Base-by-base conservation (phyloP, 2,888 invertebrate species). In the Dolichomitus sp. region DNA sequence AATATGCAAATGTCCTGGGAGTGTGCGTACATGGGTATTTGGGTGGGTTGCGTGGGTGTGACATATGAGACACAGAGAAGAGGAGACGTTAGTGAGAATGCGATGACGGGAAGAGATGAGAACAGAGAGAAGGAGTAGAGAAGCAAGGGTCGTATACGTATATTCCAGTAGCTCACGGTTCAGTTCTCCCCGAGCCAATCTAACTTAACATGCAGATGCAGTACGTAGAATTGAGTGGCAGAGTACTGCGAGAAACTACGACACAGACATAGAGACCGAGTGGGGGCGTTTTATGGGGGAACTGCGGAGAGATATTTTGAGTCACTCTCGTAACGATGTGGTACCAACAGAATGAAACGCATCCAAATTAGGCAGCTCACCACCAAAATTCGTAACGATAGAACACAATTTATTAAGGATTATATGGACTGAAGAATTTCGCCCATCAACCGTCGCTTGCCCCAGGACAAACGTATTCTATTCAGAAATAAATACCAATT, bases 131-230 rank as follows among this genome's bases (percentile, higher is more conserved):
- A 63, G 23, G 70, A 74, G 30, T 37, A 59, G 48, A 72, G 66
- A 74, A 54, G 69, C 59, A 73, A 68, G 45, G 59, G 17, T 57
- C 40, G 69, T 61, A 77, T 40, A 57, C 69, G 84, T 86, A 85
- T 88, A 88, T 87, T 87, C 80, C 86, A 85, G 83, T 83, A 80
- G 86, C 85, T 87, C 85, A 90, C 87, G 89, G 87, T 89, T 90
- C 89, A 86, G 86, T 89, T 90, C 88, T 86, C 87, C 59, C 87
- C 54, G 84, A 90, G 88, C 88, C 89, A 90, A 90, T 90, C 88
- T 87, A 89, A 90, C 88, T 90, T 88, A 87, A 89, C 88, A 88
- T 88, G 89, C 89, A 90, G 88, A 89, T 89, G 88, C 87, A 84
- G 84, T 89, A 89, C 87, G 84, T 86, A 84, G 86, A 88, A 89